phyloP scores from a whole-genome alignment of 2,888 invertebrate species.

The Acanthosepion esculentum region DNA sequence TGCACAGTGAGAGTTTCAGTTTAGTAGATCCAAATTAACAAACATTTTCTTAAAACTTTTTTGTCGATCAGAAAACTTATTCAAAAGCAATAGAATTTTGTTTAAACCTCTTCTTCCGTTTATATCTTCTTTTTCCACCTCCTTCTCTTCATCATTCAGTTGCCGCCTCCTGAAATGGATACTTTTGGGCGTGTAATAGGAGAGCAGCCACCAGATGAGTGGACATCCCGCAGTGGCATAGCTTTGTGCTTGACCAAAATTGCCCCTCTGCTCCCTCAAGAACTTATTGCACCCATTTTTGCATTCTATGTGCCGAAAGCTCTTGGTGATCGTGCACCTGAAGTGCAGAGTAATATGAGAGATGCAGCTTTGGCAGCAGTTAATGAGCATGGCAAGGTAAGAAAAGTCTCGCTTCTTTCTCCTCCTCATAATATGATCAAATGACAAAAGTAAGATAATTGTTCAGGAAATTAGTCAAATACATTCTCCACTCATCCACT shows the following conservation, averaged over 20 bases:
- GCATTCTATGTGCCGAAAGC: slow-evolving; percentile 83
- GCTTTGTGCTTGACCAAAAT: slow-evolving; percentile 87
- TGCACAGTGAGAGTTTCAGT: too few relatives aligned
- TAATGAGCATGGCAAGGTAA: slow-evolving; percentile 91
- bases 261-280: slow-evolving; percentile 83
- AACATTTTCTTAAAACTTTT: too few relatives aligned
- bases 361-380: slow-evolving; percentile 93
- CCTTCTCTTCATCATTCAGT: slow-evolving; percentile 57
- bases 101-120: too few relatives aligned
- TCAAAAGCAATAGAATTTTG: too few relatives aligned
- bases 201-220: slow-evolving; percentile 89
- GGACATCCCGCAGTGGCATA: slow-evolving; percentile 91
- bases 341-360: slow-evolving; percentile 91
- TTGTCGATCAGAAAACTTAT: too few relatives aligned
- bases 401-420: not conserved
- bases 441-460: too few relatives aligned
- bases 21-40: too few relatives aligned
- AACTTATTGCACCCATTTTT: slow-evolving; percentile 79
- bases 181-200: slow-evolving; percentile 90
- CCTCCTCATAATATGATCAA: too few relatives aligned
- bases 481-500: too few relatives aligned
- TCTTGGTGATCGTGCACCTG: slow-evolving; percentile 87
- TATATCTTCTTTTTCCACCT: too few relatives aligned
- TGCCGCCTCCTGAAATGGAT: slow-evolving; percentile 80
- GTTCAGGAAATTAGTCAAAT: too few relatives aligned